These are phyloP conservation scores for Smutsia gigantea DNA, from an alignment of 2,797 vertebrate genomes.

Conservation along the genomic window DNA sequence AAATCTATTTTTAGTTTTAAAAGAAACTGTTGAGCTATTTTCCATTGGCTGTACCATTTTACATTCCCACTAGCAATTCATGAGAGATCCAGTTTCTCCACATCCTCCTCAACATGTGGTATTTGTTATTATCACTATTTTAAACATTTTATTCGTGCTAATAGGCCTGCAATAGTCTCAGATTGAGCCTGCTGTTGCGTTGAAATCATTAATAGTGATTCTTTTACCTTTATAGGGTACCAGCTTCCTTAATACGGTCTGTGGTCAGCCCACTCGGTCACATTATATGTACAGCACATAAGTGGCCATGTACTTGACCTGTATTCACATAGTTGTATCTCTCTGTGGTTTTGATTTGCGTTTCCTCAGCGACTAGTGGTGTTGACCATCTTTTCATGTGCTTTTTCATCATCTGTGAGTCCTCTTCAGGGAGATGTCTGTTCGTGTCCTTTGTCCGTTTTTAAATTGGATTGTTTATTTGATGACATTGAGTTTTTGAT, in stretches of 20 bases:
- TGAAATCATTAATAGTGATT: neutral
- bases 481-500: neutral
- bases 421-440: neutral
- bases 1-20: slow-evolving; percentile 53
- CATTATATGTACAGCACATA: neutral
- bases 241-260: neutral
- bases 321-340: neutral
- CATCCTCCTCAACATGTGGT: neutral
- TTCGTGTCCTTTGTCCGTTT: neutral
- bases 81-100: neutral
- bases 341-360: neutral
- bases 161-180: neutral
- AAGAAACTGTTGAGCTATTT: neutral
- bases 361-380: neutral
- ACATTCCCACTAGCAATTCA: neutral
- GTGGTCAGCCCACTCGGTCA: neutral
- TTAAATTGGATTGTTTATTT: neutral
- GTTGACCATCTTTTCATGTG: neutral
- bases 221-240: neutral
- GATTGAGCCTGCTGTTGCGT: neutral
- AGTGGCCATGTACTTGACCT: neutral
- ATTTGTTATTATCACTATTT: neutral
- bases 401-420: neutral
- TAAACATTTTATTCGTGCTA: neutral
- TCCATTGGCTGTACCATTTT: neutral